Evolutionary conservation across 2,888 invertebrate species (phyloP).

Genomic region (Campoletis raptor): DNA sequence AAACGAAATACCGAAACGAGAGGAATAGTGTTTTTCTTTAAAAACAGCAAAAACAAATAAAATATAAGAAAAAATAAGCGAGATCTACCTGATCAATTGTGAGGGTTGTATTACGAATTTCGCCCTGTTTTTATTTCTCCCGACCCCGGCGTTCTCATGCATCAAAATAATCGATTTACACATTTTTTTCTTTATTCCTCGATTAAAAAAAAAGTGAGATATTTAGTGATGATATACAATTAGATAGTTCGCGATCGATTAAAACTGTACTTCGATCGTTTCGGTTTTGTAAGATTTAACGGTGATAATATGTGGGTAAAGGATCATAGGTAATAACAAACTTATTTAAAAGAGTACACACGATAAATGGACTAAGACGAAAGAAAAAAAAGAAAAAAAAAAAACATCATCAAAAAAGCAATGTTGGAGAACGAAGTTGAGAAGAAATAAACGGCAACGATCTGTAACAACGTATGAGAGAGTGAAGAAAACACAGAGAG

Average conservation of each 20-base stretch:
- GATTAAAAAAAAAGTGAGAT: constrained; percentile 22
- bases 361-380: constrained; percentile 31
- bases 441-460: not conserved
- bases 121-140: constrained; percentile 13
- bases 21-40: constrained; percentile 34
- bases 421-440: constrained; percentile 21
- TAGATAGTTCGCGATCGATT: constrained; percentile 44
- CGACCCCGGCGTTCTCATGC: not conserved
- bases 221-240: constrained; percentile 31
- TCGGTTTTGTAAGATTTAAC: constrained; percentile 65
- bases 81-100: constrained; percentile 58
- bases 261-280: constrained; percentile 46
- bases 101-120: constrained; percentile 2
- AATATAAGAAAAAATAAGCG: not conserved
- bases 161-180: not conserved
- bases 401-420: constrained; percentile 41
- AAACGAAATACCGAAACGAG: constrained; percentile 49
- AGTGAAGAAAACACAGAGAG: constrained; percentile 2
- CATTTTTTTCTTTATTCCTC: constrained; percentile 34
- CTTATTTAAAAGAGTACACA: constrained; percentile 48
- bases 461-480: not conserved
- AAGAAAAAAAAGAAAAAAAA: constrained; percentile 33
- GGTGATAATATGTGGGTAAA: constrained; percentile 68
- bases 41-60: constrained; percentile 35
- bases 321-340: constrained; percentile 56